Evolutionary conservation across 1,140 invertebrate species (phyloP).

Genomic region (Drosophila bocqueti): DNA sequence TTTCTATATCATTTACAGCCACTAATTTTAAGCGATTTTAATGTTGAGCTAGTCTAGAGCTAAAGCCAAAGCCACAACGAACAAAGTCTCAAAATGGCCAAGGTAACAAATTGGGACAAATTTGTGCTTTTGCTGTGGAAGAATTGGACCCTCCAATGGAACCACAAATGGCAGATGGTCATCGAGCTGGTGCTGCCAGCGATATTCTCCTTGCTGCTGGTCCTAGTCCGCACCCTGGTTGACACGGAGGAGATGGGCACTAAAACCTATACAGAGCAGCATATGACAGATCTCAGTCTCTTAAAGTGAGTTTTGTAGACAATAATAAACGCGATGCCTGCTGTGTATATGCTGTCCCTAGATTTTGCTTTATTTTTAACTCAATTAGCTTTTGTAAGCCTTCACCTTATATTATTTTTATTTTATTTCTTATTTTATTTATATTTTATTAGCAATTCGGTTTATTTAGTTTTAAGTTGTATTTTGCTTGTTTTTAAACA

Average conservation of each 20-base stretch:
- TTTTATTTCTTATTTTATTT: not conserved
- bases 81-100: slow-evolving; percentile 51
- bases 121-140: slow-evolving; percentile 93
- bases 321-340: not conserved
- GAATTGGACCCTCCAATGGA: slow-evolving; percentile 91
- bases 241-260: slow-evolving; percentile 71
- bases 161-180: slow-evolving; percentile 90
- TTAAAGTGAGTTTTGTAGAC: slow-evolving; percentile 57
- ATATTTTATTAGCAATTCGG: not conserved
- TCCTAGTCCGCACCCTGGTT: slow-evolving; percentile 87
- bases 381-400: not conserved
- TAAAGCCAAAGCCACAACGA: slow-evolving; percentile 19
- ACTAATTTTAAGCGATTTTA: slow-evolving; percentile 33
- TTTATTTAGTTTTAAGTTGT: not conserved
- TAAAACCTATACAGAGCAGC: not conserved
- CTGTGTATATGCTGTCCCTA: slow-evolving; percentile 5
- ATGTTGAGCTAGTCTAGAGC: slow-evolving; percentile 22
- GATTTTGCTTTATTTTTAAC: not conserved
- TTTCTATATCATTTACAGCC: not conserved
- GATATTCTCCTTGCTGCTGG: slow-evolving; percentile 90
- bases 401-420: not conserved
- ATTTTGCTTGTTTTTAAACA: not conserved
- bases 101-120: slow-evolving; percentile 86
- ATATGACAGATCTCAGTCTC: slow-evolving; percentile 48
- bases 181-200: slow-evolving; percentile 90